Percentiles rank a stretch among this genome's conserved stretches.
These are phyloP conservation scores for Drosophila sechellia DNA, from an alignment of 1,140 invertebrate genomes.

Conservation along the genomic window DNA sequence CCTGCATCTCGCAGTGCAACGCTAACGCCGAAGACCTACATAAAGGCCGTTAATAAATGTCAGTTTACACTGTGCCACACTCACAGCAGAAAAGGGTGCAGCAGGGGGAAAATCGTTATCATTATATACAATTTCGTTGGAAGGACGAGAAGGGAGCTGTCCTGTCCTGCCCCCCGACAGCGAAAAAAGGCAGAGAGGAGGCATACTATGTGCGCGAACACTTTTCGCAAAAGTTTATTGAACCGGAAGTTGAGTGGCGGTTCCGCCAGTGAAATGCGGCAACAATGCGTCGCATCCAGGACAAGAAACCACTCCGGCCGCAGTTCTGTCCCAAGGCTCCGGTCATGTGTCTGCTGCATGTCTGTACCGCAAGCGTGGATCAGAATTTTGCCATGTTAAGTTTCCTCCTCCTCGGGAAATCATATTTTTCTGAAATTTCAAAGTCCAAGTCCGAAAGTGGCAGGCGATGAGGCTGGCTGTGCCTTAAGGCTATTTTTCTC, in stretches of 20 bases:
- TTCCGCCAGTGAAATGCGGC: slow-evolving; percentile 62
- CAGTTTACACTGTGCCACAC: slow-evolving; percentile 55
- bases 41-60: slow-evolving; percentile 67
- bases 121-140: slow-evolving; percentile 56
- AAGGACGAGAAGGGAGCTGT: not conserved
- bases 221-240: slow-evolving; percentile 77
- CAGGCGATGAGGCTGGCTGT: not conserved
- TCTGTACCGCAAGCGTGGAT: not conserved
- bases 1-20: not conserved
- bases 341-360: slow-evolving; percentile 4
- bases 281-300: slow-evolving; percentile 42
- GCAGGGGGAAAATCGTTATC: slow-evolving; percentile 67
- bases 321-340: not conserved
- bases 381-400: not conserved
- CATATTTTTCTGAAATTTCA: not conserved
- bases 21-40: slow-evolving; percentile 10
- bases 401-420: not conserved
- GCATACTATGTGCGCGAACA: slow-evolving; percentile 61
- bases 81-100: slow-evolving; percentile 39
- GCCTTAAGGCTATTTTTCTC: not conserved
- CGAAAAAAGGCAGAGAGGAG: slow-evolving; percentile 18
- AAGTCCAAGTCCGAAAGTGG: not conserved
- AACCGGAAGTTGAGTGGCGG: slow-evolving; percentile 71
- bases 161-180: not conserved
- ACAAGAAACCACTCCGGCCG: slow-evolving; percentile 7